Percentiles rank a stretch among this genome's conserved stretches.
phyloP scores from a whole-genome alignment of 2,113 vertebrate genomes.

The Lasiurus borealis region DNA sequence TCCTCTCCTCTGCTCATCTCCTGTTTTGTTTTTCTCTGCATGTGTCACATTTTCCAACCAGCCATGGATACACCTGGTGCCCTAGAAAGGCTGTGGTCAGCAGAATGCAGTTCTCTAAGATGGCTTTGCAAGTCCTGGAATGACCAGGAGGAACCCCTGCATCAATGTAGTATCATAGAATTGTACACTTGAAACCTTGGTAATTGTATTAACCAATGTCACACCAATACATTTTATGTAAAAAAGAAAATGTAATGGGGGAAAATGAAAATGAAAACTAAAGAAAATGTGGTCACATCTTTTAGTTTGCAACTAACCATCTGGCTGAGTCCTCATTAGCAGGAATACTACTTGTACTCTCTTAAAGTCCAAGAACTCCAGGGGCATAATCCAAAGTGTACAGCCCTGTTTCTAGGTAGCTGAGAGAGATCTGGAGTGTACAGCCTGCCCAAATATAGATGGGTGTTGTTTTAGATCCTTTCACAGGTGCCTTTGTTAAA shows the following conservation, averaged over 20 bases:
- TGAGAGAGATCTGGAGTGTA: background rate
- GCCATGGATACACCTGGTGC: background rate
- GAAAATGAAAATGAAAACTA: background rate
- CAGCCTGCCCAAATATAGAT: background rate
- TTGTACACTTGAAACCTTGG: background rate
- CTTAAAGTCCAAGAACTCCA: conserved; percentile 37
- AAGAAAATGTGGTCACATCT: background rate
- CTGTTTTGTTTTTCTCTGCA: conserved; percentile 64
- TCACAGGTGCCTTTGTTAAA: conserved; percentile 14
- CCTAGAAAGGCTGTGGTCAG: conserved; percentile 19
- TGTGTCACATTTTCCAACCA: conserved; percentile 62
- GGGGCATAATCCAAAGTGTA: conserved; percentile 41
- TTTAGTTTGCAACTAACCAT: conserved; percentile 56
- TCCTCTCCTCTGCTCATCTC: conserved; percentile 34
- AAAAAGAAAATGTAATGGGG: background rate
- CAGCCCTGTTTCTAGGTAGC: background rate
- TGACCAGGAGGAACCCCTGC: conserved; percentile 4
- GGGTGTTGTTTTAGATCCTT: background rate
- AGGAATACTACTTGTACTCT: background rate
- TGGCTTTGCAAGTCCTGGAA: background rate
- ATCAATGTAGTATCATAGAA: background rate
- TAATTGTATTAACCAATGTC: background rate
- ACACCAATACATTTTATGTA: background rate
- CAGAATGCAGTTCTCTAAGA: background rate
- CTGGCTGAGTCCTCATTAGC: background rate